Evolutionary conservation across 2,888 invertebrate genomes (phyloP), one percentile per base, ranked within the genome.

Genomic region (Petrolisthes cinctipes): DNA sequence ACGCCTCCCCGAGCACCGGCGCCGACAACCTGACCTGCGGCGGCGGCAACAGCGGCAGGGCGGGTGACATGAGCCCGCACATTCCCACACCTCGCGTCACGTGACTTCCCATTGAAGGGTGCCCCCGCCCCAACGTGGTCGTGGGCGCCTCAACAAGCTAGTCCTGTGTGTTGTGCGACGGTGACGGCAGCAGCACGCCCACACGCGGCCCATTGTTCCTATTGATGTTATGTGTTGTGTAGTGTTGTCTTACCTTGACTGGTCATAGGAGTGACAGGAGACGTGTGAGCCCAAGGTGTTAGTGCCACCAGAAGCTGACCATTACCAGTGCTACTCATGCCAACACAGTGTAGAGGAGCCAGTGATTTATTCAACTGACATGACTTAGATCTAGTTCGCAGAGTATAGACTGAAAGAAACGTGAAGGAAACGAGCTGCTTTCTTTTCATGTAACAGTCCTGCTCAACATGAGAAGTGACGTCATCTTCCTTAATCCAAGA

Each of bases 201-300:
- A 88, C 87, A 88, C 87, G 83, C 84, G 84, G 84, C 87, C 89
- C 83, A 84, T 89, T 89, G 89, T 89, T 89, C 89, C 89, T 89
- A 89, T 89, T 89, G 86, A 89, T 89, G 89, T 89, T 89, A 86
- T 86, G 86, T 89, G 89, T 89, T 89, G 89, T 89, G 89, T 89
- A 89, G 76, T 89, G 84, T 89, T 89, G 86, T 89, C 84, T 73
- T 84, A 83, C 71, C 87, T 81, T 84, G 68, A 75, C 87, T 88
- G 87, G 87, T 88, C 87, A 84, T 75, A 84, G 84, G 68, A 83
- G 87, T 81, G 87, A 75, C 76, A 61, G 81, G 37, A 82, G 75
- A 83, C 61, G 81, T 66, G 81, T 79, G 53, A 76, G 53, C 66
- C 68, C 20, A 75, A 23, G 66, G 61, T 84, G 84, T 80, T 61